Percentiles rank a stretch among this genome's conserved stretches.
These are phyloP conservation scores for Oscheius sp. DNA, from an alignment of 2,888 invertebrate species.

Conservation along the genomic window DNA sequence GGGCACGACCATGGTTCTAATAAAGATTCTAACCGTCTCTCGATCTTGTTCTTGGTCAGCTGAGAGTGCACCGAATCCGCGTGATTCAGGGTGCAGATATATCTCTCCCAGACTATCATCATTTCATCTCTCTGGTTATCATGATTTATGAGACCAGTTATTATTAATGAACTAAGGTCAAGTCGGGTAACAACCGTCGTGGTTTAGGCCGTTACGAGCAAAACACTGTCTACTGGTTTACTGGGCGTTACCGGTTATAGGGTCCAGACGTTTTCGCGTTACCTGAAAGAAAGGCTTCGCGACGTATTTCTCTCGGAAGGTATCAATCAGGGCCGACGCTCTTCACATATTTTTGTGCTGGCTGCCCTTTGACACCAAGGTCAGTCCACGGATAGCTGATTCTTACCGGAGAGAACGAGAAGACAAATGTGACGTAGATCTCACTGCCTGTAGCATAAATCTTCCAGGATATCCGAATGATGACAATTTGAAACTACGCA, in stretches of 20 bases:
- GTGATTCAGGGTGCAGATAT: neutral
- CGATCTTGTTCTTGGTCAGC: no score
- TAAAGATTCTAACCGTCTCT: no score
- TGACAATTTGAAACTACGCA: neutral
- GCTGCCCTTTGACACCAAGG: constrained; percentile 36
- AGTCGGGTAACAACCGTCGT: neutral
- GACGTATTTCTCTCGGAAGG: constrained; percentile 34
- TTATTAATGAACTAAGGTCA: constrained; percentile 6
- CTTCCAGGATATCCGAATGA: no score
- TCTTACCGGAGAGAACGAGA: constrained; percentile 1
- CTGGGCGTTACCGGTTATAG: neutral
- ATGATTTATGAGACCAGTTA: constrained; percentile 23
- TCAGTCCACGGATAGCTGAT: constrained; percentile 17
- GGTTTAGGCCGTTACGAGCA: neutral
- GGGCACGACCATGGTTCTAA: no score
- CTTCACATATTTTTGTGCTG: constrained; percentile 35
- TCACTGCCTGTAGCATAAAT: no score
- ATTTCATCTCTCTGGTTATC: constrained; percentile 19
- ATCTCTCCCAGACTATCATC: constrained; percentile 6
- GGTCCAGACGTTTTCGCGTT: constrained; percentile 7
- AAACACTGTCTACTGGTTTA: constrained; percentile 9
- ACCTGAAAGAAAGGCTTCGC: neutral
- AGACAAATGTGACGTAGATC: neutral
- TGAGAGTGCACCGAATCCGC: neutral
- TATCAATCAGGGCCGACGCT: constrained; percentile 32